phyloP scores from a whole-genome alignment of 2,113 vertebrate genomes.

The Eurystomus gularis region DNA sequence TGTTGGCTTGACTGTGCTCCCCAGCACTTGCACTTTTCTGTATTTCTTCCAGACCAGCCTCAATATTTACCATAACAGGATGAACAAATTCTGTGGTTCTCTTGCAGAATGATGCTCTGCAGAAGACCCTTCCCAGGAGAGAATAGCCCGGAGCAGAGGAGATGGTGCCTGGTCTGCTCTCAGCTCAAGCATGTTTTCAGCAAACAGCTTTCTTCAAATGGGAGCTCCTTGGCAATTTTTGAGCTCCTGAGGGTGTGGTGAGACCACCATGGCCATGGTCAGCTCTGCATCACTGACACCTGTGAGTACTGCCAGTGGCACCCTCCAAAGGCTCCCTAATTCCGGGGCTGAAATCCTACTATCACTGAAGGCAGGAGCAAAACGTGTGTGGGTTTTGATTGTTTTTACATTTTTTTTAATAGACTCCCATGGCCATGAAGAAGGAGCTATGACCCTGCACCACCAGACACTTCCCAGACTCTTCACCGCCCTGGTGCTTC shows the following conservation, averaged over 20 bases:
- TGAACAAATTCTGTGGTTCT: background rate
- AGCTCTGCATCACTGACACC: too few relatives aligned
- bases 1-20: background rate
- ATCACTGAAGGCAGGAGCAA: background rate
- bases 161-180: background rate
- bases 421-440: background rate
- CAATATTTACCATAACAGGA: background rate
- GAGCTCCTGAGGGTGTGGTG: background rate
- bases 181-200: background rate
- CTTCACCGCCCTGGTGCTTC: too few relatives aligned
- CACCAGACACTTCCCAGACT: fast-evolving
- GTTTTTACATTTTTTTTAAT: too few relatives aligned
- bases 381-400: fast-evolving
- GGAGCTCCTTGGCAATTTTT: background rate
- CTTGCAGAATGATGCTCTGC: background rate
- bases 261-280: fast-evolving
- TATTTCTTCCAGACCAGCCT: background rate
- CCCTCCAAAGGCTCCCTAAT: fast-evolving
- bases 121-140: background rate
- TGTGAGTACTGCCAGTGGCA: fast-evolving
- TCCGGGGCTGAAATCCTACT: background rate
- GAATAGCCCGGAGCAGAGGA: background rate
- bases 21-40: background rate
- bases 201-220: background rate
- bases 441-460: fast-evolving